Evolutionary conservation across 2,113 vertebrate genomes (phyloP), one percentile per base, ranked within the genome.

Genomic region (Tachycineta bicolor): DNA sequence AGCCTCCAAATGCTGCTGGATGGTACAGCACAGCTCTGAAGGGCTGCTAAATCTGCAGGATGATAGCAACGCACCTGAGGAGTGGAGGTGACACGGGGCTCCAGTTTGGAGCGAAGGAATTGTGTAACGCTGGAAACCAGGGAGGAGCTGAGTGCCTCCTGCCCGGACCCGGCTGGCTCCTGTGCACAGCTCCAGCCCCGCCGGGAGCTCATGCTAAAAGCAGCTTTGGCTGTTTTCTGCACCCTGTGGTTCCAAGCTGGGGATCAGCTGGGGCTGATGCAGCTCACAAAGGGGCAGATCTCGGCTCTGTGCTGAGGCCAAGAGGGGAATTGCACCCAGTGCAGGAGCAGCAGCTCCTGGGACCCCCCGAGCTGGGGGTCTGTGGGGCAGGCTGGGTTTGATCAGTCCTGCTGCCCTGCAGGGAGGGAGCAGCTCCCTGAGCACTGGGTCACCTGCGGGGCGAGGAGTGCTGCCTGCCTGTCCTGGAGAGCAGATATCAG

Each of bases 361-460:
- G 7, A 7, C 4, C 14, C 46, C 47, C 58, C 34, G 20, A 20
- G 34, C 10, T 28, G 83, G 53, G 34, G 31, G 6, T 68, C 13
- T 47, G n/a, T 14, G 31, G 50, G 12, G 24, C 31, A 85, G 58
- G 21, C 17, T 6, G 18, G 31, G 37, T 24, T 93, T 14, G 34
- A 37, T 4, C 33, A 50, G 47, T 0, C 2, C 28, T 62, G 37
- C 76, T 63, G 15, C 64, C 53, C 39, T 8, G 24, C 41, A 59
- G 62, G 41, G 7, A 2, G 26, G 17, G 37, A 37, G 37, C 37
- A 55, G 11, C 67, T 37, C 39, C 20, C 5, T 0, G 3, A 25
- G 21, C 44, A 33, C 59, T 0, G 4, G 11, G 16, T 19, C 26
- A 24, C 16, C 31, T 10, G 1, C 6, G 5, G 0, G 3, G 13